These are phyloP conservation scores for Acronicta aceris DNA, from an alignment of 2,888 invertebrate genomes.

Conservation along the genomic window DNA sequence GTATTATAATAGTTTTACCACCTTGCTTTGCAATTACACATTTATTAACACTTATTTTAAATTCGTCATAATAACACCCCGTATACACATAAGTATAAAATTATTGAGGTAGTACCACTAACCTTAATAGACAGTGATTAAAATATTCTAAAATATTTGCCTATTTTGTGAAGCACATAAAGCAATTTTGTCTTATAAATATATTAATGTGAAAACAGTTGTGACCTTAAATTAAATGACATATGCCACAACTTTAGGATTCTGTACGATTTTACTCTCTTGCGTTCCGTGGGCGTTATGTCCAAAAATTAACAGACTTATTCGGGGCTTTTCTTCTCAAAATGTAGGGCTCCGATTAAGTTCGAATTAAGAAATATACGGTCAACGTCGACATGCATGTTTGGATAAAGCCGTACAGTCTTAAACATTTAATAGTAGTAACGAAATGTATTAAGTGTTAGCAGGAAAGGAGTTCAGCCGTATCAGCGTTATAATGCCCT, in stretches of 20 bases:
- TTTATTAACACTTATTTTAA: conserved; percentile 38
- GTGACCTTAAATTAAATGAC: conserved; percentile 37
- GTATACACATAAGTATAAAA: conserved; percentile 25
- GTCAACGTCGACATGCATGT: background rate
- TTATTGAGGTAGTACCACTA: conserved; percentile 34
- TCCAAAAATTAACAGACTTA: background rate
- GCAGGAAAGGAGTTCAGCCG: background rate
- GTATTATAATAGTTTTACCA: conserved; percentile 47
- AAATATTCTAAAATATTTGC: conserved; percentile 58
- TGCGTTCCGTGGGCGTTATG: background rate
- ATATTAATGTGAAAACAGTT: conserved; percentile 34
- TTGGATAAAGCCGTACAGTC: background rate
- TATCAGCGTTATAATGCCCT: background rate
- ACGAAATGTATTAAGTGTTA: background rate
- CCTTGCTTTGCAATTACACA: conserved; percentile 43
- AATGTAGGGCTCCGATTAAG: background rate
- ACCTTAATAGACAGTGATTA: conserved; percentile 53
- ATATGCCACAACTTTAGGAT: conserved; percentile 34
- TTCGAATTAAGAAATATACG: no score
- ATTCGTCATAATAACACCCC: conserved; percentile 31
- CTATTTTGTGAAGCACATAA: conserved; percentile 48
- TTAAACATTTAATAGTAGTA: background rate
- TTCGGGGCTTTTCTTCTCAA: background rate
- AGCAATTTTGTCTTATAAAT: conserved; percentile 40
- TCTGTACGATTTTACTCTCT: background rate